phyloP scores from a whole-genome alignment of 2,888 invertebrate species.

The Acholoe squamosa region DNA sequence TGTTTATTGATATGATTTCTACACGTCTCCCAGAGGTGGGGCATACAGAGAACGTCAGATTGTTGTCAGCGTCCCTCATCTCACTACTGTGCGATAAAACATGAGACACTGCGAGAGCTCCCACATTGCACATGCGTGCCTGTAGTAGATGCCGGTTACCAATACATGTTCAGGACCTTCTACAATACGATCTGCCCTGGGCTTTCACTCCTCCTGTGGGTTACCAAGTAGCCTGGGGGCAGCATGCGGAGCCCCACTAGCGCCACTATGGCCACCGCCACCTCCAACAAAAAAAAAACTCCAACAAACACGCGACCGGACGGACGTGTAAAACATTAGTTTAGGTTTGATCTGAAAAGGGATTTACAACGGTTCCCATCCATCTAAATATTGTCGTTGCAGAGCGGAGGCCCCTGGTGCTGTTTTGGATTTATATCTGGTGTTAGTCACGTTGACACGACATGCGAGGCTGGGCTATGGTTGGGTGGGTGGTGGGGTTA shows the following conservation, averaged over 20 bases:
- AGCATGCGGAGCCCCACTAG: background rate
- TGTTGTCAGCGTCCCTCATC: too few relatives aligned
- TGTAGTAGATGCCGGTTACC: too few relatives aligned
- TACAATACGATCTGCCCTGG: too few relatives aligned
- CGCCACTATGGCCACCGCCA: background rate
- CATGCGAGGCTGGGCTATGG: background rate
- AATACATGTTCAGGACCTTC: too few relatives aligned
- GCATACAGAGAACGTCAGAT: too few relatives aligned
- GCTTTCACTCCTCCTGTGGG: too few relatives aligned
- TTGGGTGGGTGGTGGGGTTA: too few relatives aligned
- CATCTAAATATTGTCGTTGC: background rate
- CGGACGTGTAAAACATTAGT: background rate
- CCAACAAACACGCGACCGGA: background rate
- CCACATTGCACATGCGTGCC: too few relatives aligned
- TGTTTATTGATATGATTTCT: background rate
- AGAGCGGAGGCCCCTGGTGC: background rate
- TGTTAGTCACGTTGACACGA: background rate
- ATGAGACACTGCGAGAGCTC: too few relatives aligned
- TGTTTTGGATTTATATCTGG: background rate
- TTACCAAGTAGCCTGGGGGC: too few relatives aligned
- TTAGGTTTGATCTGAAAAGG: background rate
- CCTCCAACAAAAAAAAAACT: background rate
- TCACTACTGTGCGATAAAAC: too few relatives aligned
- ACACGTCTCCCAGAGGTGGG: background rate
- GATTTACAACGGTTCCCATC: background rate